These are phyloP conservation scores for Lepus timidus DNA, from an alignment of 2,113 vertebrate species.

Conservation along the genomic window DNA sequence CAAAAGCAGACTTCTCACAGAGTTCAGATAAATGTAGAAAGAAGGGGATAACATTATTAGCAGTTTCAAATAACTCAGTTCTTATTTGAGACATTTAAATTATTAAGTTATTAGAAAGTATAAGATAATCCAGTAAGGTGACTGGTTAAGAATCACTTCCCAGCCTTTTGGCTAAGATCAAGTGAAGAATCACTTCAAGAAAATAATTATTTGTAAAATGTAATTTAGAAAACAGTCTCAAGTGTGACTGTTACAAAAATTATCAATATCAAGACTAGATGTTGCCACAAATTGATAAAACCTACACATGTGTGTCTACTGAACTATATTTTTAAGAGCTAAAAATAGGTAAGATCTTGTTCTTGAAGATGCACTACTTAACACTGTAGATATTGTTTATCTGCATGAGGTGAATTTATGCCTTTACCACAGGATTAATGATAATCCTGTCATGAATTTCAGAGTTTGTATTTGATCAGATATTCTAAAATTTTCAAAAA, in stretches of 20 bases:
- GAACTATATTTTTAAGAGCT: background rate
- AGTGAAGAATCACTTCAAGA: conserved; percentile 35
- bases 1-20: background rate
- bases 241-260: background rate
- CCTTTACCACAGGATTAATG: background rate
- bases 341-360: background rate
- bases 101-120: background rate
- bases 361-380: background rate
- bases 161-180: too few relatives aligned
- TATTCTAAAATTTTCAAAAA: background rate
- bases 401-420: background rate
- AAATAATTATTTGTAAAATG: background rate
- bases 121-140: background rate
- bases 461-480: background rate
- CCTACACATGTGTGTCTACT: background rate
- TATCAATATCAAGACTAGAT: background rate
- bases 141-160: background rate
- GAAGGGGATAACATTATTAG: background rate
- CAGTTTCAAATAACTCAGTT: background rate
- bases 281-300: background rate
- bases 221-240: background rate
- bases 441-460: background rate
- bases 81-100: background rate
- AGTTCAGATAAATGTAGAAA: background rate
- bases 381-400: background rate